Evolutionary conservation across 2,113 vertebrate genomes (phyloP).

Genomic region (Gulo gulo): DNA sequence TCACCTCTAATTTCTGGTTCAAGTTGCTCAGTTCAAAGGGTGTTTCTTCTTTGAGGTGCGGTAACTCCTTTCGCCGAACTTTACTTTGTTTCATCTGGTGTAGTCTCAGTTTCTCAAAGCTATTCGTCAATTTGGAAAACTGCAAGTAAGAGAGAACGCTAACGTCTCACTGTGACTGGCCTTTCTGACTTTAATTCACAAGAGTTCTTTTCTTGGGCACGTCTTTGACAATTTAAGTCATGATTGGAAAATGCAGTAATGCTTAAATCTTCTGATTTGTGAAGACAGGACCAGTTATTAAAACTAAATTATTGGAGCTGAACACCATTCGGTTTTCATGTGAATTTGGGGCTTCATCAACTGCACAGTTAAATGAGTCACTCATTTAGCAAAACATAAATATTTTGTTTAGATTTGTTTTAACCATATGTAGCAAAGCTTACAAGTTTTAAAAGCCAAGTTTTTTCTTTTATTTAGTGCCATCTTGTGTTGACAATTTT

Average conservation of each 20-base stretch:
- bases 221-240: conserved; percentile 39
- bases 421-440: conserved; percentile 37
- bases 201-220: not conserved
- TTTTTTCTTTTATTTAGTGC: conserved; percentile 82
- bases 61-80: conserved; percentile 18
- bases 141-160: conserved; percentile 74
- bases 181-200: not conserved
- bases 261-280: conserved; percentile 64
- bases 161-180: conserved; percentile 51
- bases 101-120: conserved; percentile 83
- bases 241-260: conserved; percentile 46
- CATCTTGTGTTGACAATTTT: conserved; percentile 82
- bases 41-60: conserved; percentile 53
- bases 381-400: conserved; percentile 20
- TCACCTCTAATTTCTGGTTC: conserved; percentile 83
- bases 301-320: conserved; percentile 59
- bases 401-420: conserved; percentile 59
- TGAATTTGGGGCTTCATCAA: conserved; percentile 57
- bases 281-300: conserved; percentile 63
- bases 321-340: conserved; percentile 49
- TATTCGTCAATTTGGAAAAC: conserved; percentile 83
- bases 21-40: conserved; percentile 72
- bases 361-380: conserved; percentile 44
- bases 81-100: conserved; percentile 79
- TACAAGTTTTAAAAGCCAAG: not conserved